A percentile compares a stretch with the other conserved stretches of the same genome.
These are phyloP conservation scores for Petroica traversi DNA, from an alignment of 2,113 vertebrate species.

Conservation along the genomic window DNA sequence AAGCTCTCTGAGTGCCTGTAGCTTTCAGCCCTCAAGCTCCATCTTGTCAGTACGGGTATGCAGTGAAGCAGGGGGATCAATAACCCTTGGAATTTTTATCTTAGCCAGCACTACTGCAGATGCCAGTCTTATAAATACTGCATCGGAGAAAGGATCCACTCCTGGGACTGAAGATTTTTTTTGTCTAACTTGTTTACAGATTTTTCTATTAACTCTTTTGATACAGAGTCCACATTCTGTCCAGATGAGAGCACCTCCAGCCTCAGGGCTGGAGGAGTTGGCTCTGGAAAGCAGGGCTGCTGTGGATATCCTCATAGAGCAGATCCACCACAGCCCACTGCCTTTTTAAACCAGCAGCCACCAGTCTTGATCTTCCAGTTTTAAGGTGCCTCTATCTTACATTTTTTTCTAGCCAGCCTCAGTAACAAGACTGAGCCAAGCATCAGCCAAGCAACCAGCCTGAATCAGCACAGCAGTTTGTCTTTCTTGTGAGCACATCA, in stretches of 20 bases:
- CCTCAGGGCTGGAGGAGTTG: neutral
- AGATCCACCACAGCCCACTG: neutral
- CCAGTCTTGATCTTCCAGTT: neutral
- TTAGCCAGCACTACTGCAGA: slow-evolving; percentile 23
- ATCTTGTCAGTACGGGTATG: neutral
- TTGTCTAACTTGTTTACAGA: neutral
- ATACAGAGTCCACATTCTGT: neutral
- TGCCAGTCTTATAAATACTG: slow-evolving; percentile 23
- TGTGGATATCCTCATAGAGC: neutral
- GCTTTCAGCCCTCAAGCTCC: neutral
- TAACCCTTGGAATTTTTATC: slow-evolving; percentile 52
- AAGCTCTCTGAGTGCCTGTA: fast-evolving
- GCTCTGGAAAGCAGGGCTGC: neutral
- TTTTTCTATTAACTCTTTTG: slow-evolving; percentile 27
- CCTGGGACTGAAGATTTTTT: neutral
- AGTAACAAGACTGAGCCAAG: neutral
- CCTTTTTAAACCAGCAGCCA: neutral
- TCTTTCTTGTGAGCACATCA: neutral
- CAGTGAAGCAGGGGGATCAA: slow-evolving; percentile 32
- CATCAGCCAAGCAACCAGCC: neutral
- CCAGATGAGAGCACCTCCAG: neutral
- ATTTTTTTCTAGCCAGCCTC: neutral
- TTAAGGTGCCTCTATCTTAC: neutral
- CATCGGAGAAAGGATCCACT: slow-evolving; percentile 7
- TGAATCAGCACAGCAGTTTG: neutral